Percentiles rank a stretch among this genome's conserved stretches.
phyloP scores from a whole-genome alignment of 2,113 vertebrate genomes.

The Engystomops pustulosus region DNA sequence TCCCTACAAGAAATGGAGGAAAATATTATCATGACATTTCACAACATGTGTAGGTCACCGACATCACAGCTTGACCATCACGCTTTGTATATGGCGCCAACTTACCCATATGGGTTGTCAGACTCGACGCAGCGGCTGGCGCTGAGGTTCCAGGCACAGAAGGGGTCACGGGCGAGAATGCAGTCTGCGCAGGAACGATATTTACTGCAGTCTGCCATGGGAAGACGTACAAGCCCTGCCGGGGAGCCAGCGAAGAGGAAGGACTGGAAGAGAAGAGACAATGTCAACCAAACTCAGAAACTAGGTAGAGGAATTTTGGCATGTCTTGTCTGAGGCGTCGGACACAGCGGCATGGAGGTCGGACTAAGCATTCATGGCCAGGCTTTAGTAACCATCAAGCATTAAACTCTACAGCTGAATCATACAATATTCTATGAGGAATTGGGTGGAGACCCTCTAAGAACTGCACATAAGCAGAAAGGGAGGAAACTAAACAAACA shows the following conservation, averaged over 20 bases:
- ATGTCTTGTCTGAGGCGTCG: too few relatives aligned
- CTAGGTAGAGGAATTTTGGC: too few relatives aligned
- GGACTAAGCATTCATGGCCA: too few relatives aligned
- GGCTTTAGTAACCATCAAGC: too few relatives aligned
- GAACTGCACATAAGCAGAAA: too few relatives aligned
- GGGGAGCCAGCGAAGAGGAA: slow-evolving; percentile 90
- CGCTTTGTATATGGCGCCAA: neutral
- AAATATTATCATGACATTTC: neutral
- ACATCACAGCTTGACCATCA: neutral
- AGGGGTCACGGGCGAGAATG: slow-evolving; percentile 89
- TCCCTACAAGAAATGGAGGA: slow-evolving; percentile 60
- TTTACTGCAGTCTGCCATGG: slow-evolving; percentile 88
- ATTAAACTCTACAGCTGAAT: too few relatives aligned
- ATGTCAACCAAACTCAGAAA: neutral
- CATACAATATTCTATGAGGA: too few relatives aligned
- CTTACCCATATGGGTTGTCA: slow-evolving; percentile 80
- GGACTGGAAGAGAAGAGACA: slow-evolving; percentile 72
- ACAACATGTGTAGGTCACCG: neutral
- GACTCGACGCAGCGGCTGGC: slow-evolving; percentile 83
- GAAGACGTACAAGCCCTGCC: slow-evolving; percentile 87
- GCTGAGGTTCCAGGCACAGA: slow-evolving; percentile 91
- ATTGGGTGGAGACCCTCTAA: neutral
- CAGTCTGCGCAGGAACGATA: slow-evolving; percentile 92
- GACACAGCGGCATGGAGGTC: too few relatives aligned
- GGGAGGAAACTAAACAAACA: too few relatives aligned